Evolutionary conservation across 2,888 invertebrate species (phyloP), one percentile per base, ranked within the genome.

Genomic region (Lithosia quadra): DNA sequence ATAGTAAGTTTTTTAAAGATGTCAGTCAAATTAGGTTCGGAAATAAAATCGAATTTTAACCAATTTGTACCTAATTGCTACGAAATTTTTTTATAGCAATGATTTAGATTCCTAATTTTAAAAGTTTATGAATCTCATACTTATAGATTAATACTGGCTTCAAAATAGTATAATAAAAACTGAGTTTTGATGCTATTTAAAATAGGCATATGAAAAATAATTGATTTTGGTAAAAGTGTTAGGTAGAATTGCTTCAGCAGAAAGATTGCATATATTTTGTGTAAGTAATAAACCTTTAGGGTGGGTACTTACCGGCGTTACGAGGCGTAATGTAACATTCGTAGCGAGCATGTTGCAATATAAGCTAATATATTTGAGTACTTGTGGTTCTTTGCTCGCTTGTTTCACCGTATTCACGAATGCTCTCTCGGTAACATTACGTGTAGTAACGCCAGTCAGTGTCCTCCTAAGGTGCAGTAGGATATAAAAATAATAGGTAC

Each of bases 51-150:
- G 28, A 43, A 36, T 55, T 34, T 64, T 21, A 13, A 56, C 28
- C 22, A 63, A 57, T 63, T 28, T 28, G 15, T 22, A 58, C 36
- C 18, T 56, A 39, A 63, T 59, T 34, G 43, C 69, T 56, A 9
- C 9, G 60, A 36, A 8, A 61, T 1, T 43, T 43, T 28, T 43
- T 3, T 1, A 36, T 65, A 69, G 61, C 39, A n/a, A 72, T 69
- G 59, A 55, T 58, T 66, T 49, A 56, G 59, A 33, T 21, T 61
- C 18, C 24, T 64, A 65, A 67, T 57, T 61, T 65, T 63, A 68
- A 66, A 63, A 11, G 34, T 67, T 71, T 3, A 57, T 69, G 79
- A 79, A 79, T 79, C 79, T 79, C 79, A 79, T 62, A 69, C 22
- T 67, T n/a, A 56, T 74, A 61, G 62, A 22, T 57, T 53, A 63